Evolutionary conservation across 2,113 vertebrate species (phyloP), one percentile per base, ranked within the genome.

Genomic region (Mesitornis unicolor): DNA sequence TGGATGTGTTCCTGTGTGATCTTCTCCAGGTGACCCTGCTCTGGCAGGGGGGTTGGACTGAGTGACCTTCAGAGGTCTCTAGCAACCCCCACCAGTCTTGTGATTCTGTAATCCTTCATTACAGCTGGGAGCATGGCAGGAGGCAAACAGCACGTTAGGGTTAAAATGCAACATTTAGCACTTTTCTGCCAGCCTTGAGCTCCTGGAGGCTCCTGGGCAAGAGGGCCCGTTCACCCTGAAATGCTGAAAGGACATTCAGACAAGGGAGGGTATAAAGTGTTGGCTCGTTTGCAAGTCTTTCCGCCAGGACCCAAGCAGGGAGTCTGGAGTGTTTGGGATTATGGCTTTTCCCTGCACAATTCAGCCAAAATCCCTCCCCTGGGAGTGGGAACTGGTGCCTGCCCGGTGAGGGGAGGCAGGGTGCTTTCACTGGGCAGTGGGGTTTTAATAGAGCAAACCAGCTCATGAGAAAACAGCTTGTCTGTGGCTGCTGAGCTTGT

Each of bases 401-500:
- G 26, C 28, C n/a, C 2, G 1, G 24, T 0, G 2, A 75, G 38
- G 47, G 35, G n/a, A 60, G 19, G 21, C 40, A 13, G 78, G 6
- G 25, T 33, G 45, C 60, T 47, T n/a, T 28, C 5, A 1, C 11
- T 53, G 7, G 25, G 16, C 16, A 40, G 15, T 24, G 79, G 60
- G 38, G 11, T 75, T 75, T 54, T 70, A 53, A 60, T 0, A 1
- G 6, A 12, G 36, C 6, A 0, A 36, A 79, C 84, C 26, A 36
- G 19, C 68, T 75, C 0, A 0, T 91, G 87, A 73, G 68, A 77
- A 92, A 74, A 38, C 0, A 0, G 31, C 16, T 53, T 38, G 54
- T 76, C 56, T n/a, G 43, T 1, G 2, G 63, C 90, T 82, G 54
- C 61, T 8, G 26, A 53, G 42, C 40, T 87, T 26, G 33, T 89